These are phyloP conservation scores for Marmota monax DNA, from an alignment of 2,113 vertebrate species.

Conservation along the genomic window DNA sequence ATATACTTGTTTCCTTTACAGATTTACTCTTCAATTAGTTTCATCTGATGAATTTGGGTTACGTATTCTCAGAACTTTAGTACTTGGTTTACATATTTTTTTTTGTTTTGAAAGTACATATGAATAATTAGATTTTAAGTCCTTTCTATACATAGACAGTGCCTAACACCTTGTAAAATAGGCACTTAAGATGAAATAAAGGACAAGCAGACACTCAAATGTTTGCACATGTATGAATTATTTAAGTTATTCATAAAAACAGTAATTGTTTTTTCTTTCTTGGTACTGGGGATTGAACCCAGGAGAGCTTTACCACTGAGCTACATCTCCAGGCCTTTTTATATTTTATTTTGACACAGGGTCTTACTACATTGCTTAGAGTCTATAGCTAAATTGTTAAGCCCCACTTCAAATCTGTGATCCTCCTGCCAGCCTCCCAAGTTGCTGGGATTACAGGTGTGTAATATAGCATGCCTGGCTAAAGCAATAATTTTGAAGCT, in stretches of 20 bases:
- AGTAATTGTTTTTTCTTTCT: not conserved
- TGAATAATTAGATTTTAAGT: not conserved
- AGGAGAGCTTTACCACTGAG: not conserved
- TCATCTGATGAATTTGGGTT: not conserved
- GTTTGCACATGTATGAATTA: not conserved
- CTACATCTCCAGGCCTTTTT: not conserved
- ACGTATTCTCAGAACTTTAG: not conserved
- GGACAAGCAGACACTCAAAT: not conserved
- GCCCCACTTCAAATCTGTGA: not conserved
- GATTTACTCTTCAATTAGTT: not conserved
- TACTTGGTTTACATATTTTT: not conserved
- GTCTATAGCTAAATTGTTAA: not conserved
- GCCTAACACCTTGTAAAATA: not conserved
- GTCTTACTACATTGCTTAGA: not conserved
- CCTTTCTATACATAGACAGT: not conserved
- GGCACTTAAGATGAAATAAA: constrained; percentile 41
- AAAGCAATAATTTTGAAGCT: not conserved
- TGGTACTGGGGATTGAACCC: not conserved
- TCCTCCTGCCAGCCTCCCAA: not conserved
- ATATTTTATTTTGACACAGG: not conserved
- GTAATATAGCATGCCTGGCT: not conserved
- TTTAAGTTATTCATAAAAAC: constrained; percentile 2
- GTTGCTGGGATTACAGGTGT: not conserved
- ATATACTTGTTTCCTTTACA: not conserved
- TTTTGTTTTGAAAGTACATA: not conserved